Evolutionary conservation across 1,140 invertebrate genomes (phyloP), one percentile per base, ranked within the genome.

Genomic region (Brachionus angularis): DNA sequence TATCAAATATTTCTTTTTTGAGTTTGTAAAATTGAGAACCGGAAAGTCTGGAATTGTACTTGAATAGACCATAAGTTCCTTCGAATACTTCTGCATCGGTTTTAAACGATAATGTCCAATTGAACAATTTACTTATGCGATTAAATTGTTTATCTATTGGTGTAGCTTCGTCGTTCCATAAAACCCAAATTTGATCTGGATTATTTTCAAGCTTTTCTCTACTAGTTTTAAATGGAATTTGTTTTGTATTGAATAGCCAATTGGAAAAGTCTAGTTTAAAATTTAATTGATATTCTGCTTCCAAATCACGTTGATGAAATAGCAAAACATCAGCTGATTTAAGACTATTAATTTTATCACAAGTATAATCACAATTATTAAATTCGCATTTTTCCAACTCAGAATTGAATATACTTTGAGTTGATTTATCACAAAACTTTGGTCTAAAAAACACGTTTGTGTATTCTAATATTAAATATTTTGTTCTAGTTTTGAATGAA

Each of bases 161-260:
- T 7, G 34, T 55, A 5, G 70, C 29, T 61, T 71, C 70, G 29
- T 71, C 70, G 23, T 53, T 42, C 70, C 70, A 71, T 21, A 71
- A 49, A 23, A 71, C n/a, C 70, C 49, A 71, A 16, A 55, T 46
- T 58, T 71, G 70, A 27, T 61, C 29, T 14, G 50, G 34, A 47
- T 71, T 71, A 23, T 42, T 71, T 36, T 71, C 36, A 1, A 55
- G 5, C 18, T 55, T 55, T 53, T 52, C 14, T 23, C 34, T 18
- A 39, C 8, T 42, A 5, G 18, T 36, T 23, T 50, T 52, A 18
- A 71, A 71, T 0, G 62, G 62, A 67, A 67, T 10, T 36, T 67
- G 62, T 23, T n/a, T 14, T 2, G 62, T 67, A 2, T 12, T 47
- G 12, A 29, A 8, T 16, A 67, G 29, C 62, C 62, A 67, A n/a